Base-by-base conservation (phyloP, 30 jellyfish, hydroid and myxozoan genomes). In the Aurelia aurita region DNA sequence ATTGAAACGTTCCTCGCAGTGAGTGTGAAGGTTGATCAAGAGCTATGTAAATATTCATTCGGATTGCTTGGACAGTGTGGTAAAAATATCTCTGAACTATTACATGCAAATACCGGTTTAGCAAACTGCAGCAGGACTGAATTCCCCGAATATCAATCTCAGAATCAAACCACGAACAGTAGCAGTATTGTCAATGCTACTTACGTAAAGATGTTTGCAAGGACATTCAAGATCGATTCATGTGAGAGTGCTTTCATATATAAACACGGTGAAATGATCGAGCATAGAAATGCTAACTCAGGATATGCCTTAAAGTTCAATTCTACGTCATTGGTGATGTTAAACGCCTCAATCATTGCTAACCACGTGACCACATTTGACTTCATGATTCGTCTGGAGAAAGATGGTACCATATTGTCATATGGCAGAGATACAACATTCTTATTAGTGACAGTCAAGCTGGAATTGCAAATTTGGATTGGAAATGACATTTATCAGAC, bases 11-110 rank as follows among this genome's bases (percentile, higher is more conserved):
- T 31, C 74, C 81, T 84, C 25, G 45, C 86, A n/a, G 27, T 84
- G 66, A 53, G 28, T 63, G 54, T 49, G 53, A 49, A 39, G 27
- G 81, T 62, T 29, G 55, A 31, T 61, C 47, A 27, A 22, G 55
- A 59, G 0, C 34, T 69, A 9, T 84, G 93, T 44, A 16, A 34
- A 26, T 18, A 58, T 9, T 45, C 87, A 1, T 44, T 21, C 22
- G 93, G 93, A 27, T 12, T 84, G 31, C 76, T 84, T 43, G 93
- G 93, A 57, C 72, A 27, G n/a, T 84, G 93, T 55, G 49, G 27
- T 9, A 15, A 27, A 27, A 66, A 81, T 55, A 16, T 68, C 57
- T 45, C 78, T 0, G 85, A 68, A 0, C 0, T 69, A 0, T 29
- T 81, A 14, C 45, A 43, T 35, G 0, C 54, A 10, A 54, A 44